Conservation (phyloP, 1,140 invertebrate species). For the Pygmarrhopalites habei region DNA sequence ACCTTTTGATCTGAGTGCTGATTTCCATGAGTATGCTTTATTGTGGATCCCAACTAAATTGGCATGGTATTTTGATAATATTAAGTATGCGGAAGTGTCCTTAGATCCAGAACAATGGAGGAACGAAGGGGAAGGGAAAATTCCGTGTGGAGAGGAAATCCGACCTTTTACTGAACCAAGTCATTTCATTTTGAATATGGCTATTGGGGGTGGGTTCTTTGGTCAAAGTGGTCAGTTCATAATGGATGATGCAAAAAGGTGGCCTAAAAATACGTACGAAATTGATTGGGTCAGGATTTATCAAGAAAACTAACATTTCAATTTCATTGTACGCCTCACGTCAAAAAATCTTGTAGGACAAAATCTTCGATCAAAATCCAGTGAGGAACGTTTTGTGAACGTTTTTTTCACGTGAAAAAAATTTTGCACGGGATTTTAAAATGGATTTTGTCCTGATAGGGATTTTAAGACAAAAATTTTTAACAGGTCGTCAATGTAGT, state of each 20-base stretch:
- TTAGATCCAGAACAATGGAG: background rate
- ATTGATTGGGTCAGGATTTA: conserved; percentile 12
- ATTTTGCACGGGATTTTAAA: too few relatives aligned
- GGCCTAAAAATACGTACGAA: conserved; percentile 8
- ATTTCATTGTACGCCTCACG: background rate
- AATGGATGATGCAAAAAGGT: background rate
- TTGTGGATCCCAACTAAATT: conserved; percentile 28
- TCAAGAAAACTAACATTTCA: background rate
- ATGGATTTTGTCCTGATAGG: too few relatives aligned
- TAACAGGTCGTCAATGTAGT: too few relatives aligned
- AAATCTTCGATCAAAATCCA: too few relatives aligned
- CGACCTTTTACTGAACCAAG: background rate
- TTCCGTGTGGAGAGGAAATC: background rate
- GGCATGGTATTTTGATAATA: conserved; percentile 32
- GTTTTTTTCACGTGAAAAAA: too few relatives aligned
- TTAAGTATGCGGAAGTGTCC: conserved; percentile 15
- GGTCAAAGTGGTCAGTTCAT: background rate
- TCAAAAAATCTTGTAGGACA: too few relatives aligned
- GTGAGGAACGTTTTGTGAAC: too few relatives aligned
- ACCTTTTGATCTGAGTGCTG: conserved; percentile 17
- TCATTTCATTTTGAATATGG: conserved; percentile 7
- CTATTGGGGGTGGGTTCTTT: conserved; percentile 5
- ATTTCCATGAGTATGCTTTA: conserved; percentile 35
- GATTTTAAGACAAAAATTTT: too few relatives aligned
- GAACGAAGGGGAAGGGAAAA: background rate